Evolutionary conservation across 1,140 invertebrate genomes (phyloP).

Genomic region (Heliconius himera): DNA sequence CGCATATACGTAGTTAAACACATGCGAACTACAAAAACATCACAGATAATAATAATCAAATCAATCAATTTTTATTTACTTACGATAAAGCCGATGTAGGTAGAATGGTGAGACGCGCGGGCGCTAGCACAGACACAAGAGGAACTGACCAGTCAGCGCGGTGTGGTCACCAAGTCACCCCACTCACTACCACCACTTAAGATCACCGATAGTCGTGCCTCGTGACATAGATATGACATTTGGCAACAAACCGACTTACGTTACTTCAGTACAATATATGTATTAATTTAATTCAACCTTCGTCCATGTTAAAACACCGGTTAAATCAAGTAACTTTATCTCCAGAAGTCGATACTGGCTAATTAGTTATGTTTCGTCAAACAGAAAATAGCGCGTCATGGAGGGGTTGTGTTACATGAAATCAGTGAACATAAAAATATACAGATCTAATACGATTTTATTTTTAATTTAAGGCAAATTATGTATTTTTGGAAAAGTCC

Average conservation of each 20-base stretch:
- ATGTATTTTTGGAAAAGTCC: no score
- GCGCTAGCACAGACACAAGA: slow-evolving; percentile 47
- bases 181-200: slow-evolving; percentile 39
- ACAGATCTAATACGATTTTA: no score
- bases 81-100: slow-evolving; percentile 44
- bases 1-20: neutral
- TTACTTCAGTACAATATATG: slow-evolving; percentile 42
- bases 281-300: slow-evolving; percentile 27
- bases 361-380: neutral
- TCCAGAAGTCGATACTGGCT: neutral
- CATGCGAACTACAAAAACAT: neutral
- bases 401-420: no score
- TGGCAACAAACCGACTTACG: slow-evolving; percentile 43
- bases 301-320: slow-evolving; percentile 17
- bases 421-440: no score
- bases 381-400: neutral
- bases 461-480: no score
- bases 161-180: slow-evolving; percentile 47
- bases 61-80: slow-evolving; percentile 31
- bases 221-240: slow-evolving; percentile 50
- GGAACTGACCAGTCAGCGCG: slow-evolving; percentile 48
- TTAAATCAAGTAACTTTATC: neutral
- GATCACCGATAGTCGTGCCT: slow-evolving; percentile 41
- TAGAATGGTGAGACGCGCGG: slow-evolving; percentile 48
- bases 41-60: neutral